phyloP scores from a whole-genome alignment of 2,888 invertebrate species.

The Ectropis crepuscularia region DNA sequence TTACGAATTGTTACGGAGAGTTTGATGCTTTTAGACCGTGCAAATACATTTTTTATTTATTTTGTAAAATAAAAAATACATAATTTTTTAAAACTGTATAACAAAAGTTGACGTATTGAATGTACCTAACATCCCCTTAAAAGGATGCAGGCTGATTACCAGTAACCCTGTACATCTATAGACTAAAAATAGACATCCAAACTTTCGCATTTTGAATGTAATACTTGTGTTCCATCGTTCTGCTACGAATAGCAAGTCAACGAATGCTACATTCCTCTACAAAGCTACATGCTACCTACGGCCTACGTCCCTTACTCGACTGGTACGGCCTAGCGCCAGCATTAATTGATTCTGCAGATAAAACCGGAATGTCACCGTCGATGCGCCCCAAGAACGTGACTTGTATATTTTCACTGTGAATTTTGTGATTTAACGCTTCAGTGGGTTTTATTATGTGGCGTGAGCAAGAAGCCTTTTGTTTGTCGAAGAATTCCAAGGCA shows the following conservation, averaged over 20 bases:
- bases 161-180: too few species aligned
- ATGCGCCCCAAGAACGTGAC: conserved; percentile 39
- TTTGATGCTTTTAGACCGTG: too few species aligned
- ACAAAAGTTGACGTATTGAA: too few species aligned
- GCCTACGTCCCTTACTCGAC: conserved; percentile 44
- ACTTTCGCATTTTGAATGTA: too few species aligned
- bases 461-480: conserved; percentile 35
- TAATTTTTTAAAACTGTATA: too few species aligned
- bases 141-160: too few species aligned
- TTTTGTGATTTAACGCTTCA: conserved; percentile 48
- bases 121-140: too few species aligned
- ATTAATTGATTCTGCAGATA: conserved; percentile 76
- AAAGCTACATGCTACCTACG: conserved; percentile 23
- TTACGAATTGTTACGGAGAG: too few species aligned
- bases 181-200: too few species aligned
- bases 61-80: too few species aligned
- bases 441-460: conserved; percentile 45
- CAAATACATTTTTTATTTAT: too few species aligned
- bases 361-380: conserved; percentile 66
- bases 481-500: conserved; percentile 31
- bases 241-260: conserved; percentile 12
- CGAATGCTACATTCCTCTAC: conserved; percentile 22
- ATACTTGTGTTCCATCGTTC: conserved; percentile 4
- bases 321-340: conserved; percentile 57
- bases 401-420: conserved; percentile 43